A percentile compares a stretch with the other conserved stretches of the same genome.
phyloP scores from a whole-genome alignment of 2,797 vertebrate genomes.

The Sebastes ruberrimus region DNA sequence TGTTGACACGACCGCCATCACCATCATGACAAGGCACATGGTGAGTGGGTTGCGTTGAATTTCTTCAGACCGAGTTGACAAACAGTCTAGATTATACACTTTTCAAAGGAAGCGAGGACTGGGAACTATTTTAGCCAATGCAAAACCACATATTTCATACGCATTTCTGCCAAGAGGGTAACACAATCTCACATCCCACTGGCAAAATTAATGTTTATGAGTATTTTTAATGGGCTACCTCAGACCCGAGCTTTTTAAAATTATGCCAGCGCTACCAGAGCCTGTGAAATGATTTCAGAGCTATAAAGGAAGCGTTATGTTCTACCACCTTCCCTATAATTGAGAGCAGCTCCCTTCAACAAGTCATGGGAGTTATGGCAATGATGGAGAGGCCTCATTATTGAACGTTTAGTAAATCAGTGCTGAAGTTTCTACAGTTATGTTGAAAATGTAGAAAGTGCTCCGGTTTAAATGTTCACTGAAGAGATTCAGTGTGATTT shows the following conservation, averaged over 20 bases:
- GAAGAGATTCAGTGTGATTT: constrained; percentile 19
- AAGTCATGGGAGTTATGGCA: constrained; percentile 56
- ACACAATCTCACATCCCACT: constrained; percentile 88
- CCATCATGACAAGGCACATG: constrained; percentile 59
- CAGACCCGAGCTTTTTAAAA: constrained; percentile 89
- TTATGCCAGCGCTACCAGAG: constrained; percentile 82
- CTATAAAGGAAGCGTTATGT: constrained; percentile 77
- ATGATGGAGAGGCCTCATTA: constrained; percentile 61
- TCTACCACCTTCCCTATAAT: constrained; percentile 68
- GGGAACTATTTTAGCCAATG: constrained; percentile 78
- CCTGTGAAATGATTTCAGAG: constrained; percentile 79
- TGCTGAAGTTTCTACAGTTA: constrained; percentile 23
- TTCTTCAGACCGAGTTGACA: constrained; percentile 63
- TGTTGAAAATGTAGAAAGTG: constrained; percentile 28
- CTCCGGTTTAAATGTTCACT: neutral
- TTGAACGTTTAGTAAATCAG: constrained; percentile 54
- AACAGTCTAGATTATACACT: constrained; percentile 64
- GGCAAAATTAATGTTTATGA: constrained; percentile 92
- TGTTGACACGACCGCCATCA: constrained; percentile 48
- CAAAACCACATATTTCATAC: constrained; percentile 89
- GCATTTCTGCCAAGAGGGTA: constrained; percentile 88
- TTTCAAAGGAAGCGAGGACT: constrained; percentile 70
- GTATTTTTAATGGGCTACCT: constrained; percentile 91
- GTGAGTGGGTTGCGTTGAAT: constrained; percentile 44
- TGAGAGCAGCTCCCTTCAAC: constrained; percentile 66